A percentile compares a stretch with the other conserved stretches of the same genome.
Conservation (phyloP, 2,888 invertebrate genomes). For the Clostera curtula region DNA sequence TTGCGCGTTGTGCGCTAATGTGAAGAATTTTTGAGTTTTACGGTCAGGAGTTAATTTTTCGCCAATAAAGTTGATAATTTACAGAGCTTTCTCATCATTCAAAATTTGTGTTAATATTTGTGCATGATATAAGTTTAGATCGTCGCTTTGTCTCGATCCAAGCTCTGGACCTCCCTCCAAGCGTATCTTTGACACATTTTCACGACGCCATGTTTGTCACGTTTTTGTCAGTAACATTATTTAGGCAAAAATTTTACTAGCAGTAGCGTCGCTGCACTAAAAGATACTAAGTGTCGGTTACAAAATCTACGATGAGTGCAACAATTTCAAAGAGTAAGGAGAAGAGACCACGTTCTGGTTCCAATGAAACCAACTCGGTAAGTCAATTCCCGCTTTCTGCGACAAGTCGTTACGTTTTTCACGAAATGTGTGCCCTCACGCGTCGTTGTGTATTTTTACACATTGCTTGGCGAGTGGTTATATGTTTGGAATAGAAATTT, state of each 20-base stretch:
- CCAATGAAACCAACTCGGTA: constrained; percentile 44
- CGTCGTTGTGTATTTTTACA: constrained; percentile 39
- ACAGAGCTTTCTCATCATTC: neutral
- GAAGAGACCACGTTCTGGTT: constrained; percentile 40
- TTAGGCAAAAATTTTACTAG: constrained; percentile 32
- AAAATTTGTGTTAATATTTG: neutral
- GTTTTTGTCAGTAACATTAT: constrained; percentile 59
- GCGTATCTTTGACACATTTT: constrained; percentile 39
- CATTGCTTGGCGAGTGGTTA: constrained; percentile 16
- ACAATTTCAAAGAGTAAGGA: constrained; percentile 37
- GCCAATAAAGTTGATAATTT: constrained; percentile 1
- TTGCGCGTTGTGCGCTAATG: constrained; percentile 12
- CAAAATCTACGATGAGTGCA: constrained; percentile 41
- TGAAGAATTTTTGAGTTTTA: constrained; percentile 7
- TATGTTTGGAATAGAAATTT: constrained; percentile 6
- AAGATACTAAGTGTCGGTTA: constrained; percentile 15
- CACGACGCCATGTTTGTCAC: constrained; percentile 69
- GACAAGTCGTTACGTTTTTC: constrained; percentile 28
- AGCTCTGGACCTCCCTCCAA: constrained; percentile 20
- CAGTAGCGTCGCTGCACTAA: constrained; percentile 12
- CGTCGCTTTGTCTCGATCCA: neutral
- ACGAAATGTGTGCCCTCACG: constrained; percentile 38
- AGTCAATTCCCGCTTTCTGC: constrained; percentile 59
- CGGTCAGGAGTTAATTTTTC: constrained; percentile 6
- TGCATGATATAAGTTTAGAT: constrained; percentile 1